A percentile compares a stretch with the other conserved stretches of the same genome.
Conservation (phyloP, 2,797 vertebrate species). For the Selene dorsalis region DNA sequence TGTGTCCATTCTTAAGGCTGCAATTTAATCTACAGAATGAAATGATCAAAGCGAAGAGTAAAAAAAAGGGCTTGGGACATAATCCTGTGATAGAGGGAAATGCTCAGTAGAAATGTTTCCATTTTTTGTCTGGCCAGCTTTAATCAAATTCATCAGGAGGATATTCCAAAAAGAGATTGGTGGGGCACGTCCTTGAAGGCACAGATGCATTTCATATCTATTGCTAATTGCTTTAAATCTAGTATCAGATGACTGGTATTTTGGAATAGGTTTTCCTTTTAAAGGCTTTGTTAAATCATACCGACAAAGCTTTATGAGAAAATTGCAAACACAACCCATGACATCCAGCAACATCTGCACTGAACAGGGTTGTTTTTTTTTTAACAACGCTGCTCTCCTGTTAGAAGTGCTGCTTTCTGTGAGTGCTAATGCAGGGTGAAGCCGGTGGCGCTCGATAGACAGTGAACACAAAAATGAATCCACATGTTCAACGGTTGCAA, state of each 20-base stretch:
- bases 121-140: conserved; percentile 36
- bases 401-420: conserved; percentile 2
- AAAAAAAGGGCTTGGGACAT: conserved; percentile 26
- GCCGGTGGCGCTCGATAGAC: conserved; percentile 1
- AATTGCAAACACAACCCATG: conserved; percentile 5
- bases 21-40: conserved; percentile 61
- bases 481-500: conserved; percentile 14
- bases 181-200: conserved; percentile 33
- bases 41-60: conserved; percentile 43
- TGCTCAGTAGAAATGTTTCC: conserved; percentile 31
- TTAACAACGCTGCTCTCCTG: conserved; percentile 11
- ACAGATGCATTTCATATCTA: conserved; percentile 15
- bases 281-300: not conserved
- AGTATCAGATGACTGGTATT: not conserved
- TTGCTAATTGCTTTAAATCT: not conserved
- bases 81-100: conserved; percentile 47
- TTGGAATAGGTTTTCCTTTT: not conserved
- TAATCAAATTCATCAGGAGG: conserved; percentile 60
- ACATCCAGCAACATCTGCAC: conserved; percentile 2
- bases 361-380: not conserved
- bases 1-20: conserved; percentile 39
- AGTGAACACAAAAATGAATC: conserved; percentile 18
- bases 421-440: not conserved
- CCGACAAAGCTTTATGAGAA: not conserved
- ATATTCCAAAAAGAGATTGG: conserved; percentile 40